phyloP scores from a whole-genome alignment of 1,140 invertebrate genomes.

The Lysiphlebus fabarum region DNA sequence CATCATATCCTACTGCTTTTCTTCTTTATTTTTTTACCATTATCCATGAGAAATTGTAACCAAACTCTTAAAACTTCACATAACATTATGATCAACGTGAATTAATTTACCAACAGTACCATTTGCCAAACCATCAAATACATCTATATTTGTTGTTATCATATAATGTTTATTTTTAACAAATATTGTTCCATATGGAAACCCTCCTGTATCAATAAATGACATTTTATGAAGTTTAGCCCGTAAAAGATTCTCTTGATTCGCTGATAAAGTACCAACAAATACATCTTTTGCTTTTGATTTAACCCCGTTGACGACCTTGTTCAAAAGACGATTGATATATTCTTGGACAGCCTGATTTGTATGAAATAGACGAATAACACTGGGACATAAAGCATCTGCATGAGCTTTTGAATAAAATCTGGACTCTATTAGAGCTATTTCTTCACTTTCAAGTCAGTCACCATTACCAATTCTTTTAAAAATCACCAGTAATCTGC shows the following conservation, averaged over 20 bases:
- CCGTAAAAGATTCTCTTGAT: slow-evolving; percentile 27
- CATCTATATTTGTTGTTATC: too few species aligned
- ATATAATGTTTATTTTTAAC: too few species aligned
- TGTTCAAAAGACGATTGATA: slow-evolving; percentile 29
- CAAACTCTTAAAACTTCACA: slow-evolving; percentile 27
- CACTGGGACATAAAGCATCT: slow-evolving; percentile 24
- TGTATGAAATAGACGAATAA: slow-evolving; percentile 29
- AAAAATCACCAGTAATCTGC: slow-evolving; percentile 37
- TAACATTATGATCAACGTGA: slow-evolving; percentile 36
- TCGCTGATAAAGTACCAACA: slow-evolving; percentile 21
- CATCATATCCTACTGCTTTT: slow-evolving; percentile 26
- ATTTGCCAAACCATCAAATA: too few species aligned
- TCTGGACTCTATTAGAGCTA: slow-evolving; percentile 27
- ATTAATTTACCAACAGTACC: too few species aligned
- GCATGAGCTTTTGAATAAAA: slow-evolving; percentile 26
- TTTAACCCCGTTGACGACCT: slow-evolving; percentile 30
- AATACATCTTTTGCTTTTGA: slow-evolving; percentile 32
- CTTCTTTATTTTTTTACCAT: slow-evolving; percentile 24
- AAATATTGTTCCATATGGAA: too few species aligned
- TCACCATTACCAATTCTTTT: slow-evolving; percentile 34
- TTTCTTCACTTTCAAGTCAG: slow-evolving; percentile 20
- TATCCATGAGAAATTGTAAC: slow-evolving; percentile 26
- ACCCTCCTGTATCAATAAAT: too few species aligned
- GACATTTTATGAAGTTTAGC: slow-evolving; percentile 43
- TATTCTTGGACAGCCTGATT: slow-evolving; percentile 23